phyloP scores from a whole-genome alignment of 2,888 invertebrate species.

The Leucophora obtusa region DNA sequence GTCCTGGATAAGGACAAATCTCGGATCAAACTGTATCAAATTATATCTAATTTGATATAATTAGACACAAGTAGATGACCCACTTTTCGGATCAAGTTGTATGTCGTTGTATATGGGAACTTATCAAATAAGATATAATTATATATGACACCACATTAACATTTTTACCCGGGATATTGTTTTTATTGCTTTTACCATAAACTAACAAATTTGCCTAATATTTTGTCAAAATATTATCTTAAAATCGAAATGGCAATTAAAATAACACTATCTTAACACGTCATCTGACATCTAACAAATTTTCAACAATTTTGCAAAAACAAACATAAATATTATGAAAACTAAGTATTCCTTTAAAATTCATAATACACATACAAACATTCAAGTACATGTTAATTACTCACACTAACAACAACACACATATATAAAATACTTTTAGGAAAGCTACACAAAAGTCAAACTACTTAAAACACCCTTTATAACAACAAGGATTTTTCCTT shows the following conservation, averaged over 20 bases:
- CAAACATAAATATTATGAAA: conserved; percentile 51
- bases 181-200: conserved; percentile 12
- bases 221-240: conserved; percentile 57
- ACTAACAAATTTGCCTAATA: conserved; percentile 35
- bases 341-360: conserved; percentile 30
- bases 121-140: too few relatives aligned
- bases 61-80: too few relatives aligned
- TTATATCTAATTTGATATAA: too few relatives aligned
- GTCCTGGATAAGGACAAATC: too few relatives aligned
- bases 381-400: conserved; percentile 53
- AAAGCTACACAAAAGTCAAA: conserved; percentile 51
- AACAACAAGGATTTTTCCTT: conserved; percentile 1
- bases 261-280: conserved; percentile 65
- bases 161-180: too few relatives aligned
- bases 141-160: too few relatives aligned
- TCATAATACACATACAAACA: background rate
- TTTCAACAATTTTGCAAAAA: conserved; percentile 41
- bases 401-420: conserved; percentile 33
- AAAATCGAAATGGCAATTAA: conserved; percentile 63
- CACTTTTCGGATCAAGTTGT: too few relatives aligned
- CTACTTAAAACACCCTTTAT: conserved; percentile 45
- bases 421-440: conserved; percentile 25
- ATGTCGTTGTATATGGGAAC: too few relatives aligned
- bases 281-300: conserved; percentile 65
- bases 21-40: too few relatives aligned